These are phyloP conservation scores for Nephrotoma appendiculata DNA, from an alignment of 2,888 invertebrate genomes.

Conservation along the genomic window DNA sequence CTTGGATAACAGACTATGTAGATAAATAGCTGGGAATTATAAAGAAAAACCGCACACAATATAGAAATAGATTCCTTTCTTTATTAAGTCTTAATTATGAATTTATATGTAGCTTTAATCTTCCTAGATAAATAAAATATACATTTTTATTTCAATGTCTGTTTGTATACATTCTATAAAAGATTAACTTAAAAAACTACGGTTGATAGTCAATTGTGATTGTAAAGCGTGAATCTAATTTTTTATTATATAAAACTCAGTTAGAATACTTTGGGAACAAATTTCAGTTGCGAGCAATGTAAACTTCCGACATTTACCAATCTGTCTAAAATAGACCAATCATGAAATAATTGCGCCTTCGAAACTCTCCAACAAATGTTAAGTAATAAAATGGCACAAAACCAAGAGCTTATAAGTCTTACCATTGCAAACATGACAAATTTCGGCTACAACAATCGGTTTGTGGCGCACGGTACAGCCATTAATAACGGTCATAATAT, in stretches of 20 bases:
- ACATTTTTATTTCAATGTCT: background rate
- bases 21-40: background rate
- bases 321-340: too few relatives aligned
- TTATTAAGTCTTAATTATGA: background rate
- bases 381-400: too few relatives aligned
- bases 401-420: too few relatives aligned
- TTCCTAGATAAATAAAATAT: background rate
- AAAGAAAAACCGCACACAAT: background rate
- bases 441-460: too few relatives aligned
- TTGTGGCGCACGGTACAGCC: too few relatives aligned
- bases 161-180: background rate
- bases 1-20: background rate
- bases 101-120: background rate
- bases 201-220: background rate
- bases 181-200: background rate
- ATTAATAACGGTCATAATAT: too few relatives aligned
- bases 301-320: too few relatives aligned
- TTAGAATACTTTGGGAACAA: too few relatives aligned
- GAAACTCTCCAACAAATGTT: too few relatives aligned
- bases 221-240: background rate
- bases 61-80: background rate
- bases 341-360: too few relatives aligned
- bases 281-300: too few relatives aligned
- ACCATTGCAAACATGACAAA: too few relatives aligned
- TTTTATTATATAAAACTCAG: background rate